Conservation (phyloP, 1,140 invertebrate species). For the Drosophila athabasca region DNA sequence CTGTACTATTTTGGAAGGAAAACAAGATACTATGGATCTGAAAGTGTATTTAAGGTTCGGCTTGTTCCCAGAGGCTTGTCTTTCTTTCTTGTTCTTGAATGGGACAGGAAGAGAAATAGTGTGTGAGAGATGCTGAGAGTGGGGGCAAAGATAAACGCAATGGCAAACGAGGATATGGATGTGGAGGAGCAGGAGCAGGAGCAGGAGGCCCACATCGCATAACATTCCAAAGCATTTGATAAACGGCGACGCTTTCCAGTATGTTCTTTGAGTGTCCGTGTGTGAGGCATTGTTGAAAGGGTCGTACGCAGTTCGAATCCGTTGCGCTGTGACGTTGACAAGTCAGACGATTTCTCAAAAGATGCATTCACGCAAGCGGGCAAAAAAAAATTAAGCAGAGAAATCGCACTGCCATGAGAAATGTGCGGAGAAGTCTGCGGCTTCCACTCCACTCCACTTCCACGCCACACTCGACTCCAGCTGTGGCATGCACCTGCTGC, state of each 20-base stretch:
- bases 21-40: too few relatives aligned
- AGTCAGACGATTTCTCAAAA: conserved; percentile 68
- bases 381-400: conserved; percentile 7
- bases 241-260: conserved; percentile 47
- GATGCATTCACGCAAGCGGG: conserved; percentile 23
- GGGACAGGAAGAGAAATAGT: background rate
- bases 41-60: too few relatives aligned
- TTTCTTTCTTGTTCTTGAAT: background rate
- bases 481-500: background rate
- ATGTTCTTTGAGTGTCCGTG: conserved; percentile 11
- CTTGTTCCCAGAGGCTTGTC: too few relatives aligned
- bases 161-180: background rate
- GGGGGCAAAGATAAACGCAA: conserved; percentile 40
- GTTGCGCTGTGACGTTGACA: conserved; percentile 58
- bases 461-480: too few relatives aligned
- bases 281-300: conserved; percentile 33
- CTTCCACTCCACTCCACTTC: too few relatives aligned
- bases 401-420: background rate
- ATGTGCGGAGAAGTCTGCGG: background rate
- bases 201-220: conserved; percentile 27
- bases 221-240: conserved; percentile 69
- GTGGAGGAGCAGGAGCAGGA: background rate
- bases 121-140: background rate
- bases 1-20: too few relatives aligned
- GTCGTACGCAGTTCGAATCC: conserved; percentile 25